Evolutionary conservation across 2,113 vertebrate genomes (phyloP), one percentile per base, ranked within the genome.

Genomic region (Silurus asotus): DNA sequence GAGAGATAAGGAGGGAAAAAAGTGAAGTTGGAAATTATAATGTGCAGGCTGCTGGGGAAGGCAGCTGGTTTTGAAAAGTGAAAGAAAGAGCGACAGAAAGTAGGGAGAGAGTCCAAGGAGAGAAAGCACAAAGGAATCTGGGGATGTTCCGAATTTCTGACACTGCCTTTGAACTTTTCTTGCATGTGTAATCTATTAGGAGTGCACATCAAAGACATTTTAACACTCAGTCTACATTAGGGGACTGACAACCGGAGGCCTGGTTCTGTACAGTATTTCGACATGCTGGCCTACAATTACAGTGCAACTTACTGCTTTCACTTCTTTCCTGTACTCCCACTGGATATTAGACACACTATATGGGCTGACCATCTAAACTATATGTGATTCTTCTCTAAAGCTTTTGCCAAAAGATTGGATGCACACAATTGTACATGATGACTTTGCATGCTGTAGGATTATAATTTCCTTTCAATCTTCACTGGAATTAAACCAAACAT

Each of bases 101-200:
- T 49, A 25, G 53, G 45, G 61, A 69, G 79, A 72, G 70, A 55
- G 82, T 72, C 49, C 81, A 56, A 86, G 8, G 17, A 86, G 74
- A 55, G 69, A 87, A 84, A 78, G 64, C 88, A 91, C 88, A 87
- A 91, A 91, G 87, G 91, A 88, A 89, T 91, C 83, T 49, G 81
- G 65, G 84, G 84, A 56, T 19, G 20, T 48, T 84, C 45, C 69
- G 70, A 90, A 90, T 89, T 92, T 91, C 70, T 79, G 61, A 88
- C 89, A 85, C 78, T 72, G 70, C 78, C 80, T 92, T 92, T 93
- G 87, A 93, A 93, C 89, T 87, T 87, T 80, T 88, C 89, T 70
- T 5, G 56, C 82, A 77, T 88, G 85, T 74, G 82, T 82, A 93
- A 93, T 91, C 90, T 88, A 72, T 19, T 77, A 78, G 19, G 53